These are phyloP conservation scores for Pyrgus malvae DNA, from an alignment of 2,888 invertebrate species.

Conservation along the genomic window DNA sequence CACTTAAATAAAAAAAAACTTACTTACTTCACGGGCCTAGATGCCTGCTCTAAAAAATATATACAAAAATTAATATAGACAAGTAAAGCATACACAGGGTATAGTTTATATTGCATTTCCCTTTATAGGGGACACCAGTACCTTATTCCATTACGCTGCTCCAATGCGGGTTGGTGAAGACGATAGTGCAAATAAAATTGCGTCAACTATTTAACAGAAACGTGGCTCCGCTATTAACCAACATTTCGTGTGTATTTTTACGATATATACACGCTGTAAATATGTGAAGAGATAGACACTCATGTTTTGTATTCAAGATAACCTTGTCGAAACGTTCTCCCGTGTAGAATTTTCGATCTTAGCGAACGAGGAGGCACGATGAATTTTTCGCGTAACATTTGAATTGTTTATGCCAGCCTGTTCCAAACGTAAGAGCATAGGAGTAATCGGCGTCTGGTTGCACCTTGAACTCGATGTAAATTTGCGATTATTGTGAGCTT, in stretches of 20 bases:
- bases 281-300: slow-evolving; percentile 9
- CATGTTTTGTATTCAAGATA: slow-evolving; percentile 31
- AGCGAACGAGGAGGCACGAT: slow-evolving; percentile 39
- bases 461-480: not conserved
- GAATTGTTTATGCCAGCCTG: slow-evolving; percentile 48
- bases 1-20: no score
- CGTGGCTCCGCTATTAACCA: slow-evolving; percentile 7
- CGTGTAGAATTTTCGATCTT: slow-evolving; percentile 45
- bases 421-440: slow-evolving; percentile 41
- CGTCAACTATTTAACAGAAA: no score
- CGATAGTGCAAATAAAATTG: no score
- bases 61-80: no score
- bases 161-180: no score
- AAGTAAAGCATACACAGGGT: no score
- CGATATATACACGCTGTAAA: slow-evolving; percentile 12
- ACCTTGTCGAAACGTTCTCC: slow-evolving; percentile 34
- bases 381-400: slow-evolving; percentile 47
- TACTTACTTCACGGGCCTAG: no score
- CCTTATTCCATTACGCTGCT: no score
- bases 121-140: no score
- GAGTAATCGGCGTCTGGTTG: slow-evolving; percentile 19
- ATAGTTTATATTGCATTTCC: no score
- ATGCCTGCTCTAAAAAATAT: no score
- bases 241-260: slow-evolving; percentile 13
- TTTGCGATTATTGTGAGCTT: no score